Base-by-base conservation (phyloP, 2,113 vertebrate species). In the Mastomys natalensis region DNA sequence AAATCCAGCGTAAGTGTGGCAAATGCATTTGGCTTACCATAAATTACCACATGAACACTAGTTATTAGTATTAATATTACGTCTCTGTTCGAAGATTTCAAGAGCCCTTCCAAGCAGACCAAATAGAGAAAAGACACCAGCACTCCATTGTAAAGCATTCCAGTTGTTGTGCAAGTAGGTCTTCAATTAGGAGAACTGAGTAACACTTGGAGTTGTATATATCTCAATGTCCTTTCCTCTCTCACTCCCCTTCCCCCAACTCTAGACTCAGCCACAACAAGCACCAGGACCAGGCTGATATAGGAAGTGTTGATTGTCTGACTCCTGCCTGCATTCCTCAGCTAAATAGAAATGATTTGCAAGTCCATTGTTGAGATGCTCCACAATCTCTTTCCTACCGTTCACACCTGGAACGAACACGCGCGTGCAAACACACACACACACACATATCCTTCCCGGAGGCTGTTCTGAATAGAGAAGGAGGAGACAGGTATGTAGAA, bases 311-410 rank as follows among this genome's bases (percentile, higher is more conserved):
- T 84, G 58, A 96, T 82, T 22, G 87, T 96, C 94, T 89, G 92
- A 87, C 77, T 82, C 97, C 58, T 12, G 90, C 48, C 95, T 86
- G 90, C 97, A 97, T 97, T 97, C 97, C 97, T 97, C 53, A 84
- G 98, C 97, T 97, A 98, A 97, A 97, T 97, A 98, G 96, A 97
- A 97, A 97, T 93, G 81, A 97, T 97, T 92, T 85, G 90, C 73
- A 85, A 72, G 95, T 73, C 92, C 72, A 97, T 97, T 97, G 92
- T 98, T 94, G 93, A 92, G 95, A 96, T 97, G 85, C 94, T 93
- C 88, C 93, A 78, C 94, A 96, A 95, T 58, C 88, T 64, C 55
- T 84, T 73, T 37, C 84, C 81, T 78, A 91, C 45, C 19, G 62
- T 73, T 95, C 51, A 12, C 9, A 82, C 80, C 31, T 68, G 66